Evolutionary conservation across 2,888 invertebrate species (phyloP), one percentile per base, ranked within the genome.

Genomic region (Pyrocoelia pectoralis): DNA sequence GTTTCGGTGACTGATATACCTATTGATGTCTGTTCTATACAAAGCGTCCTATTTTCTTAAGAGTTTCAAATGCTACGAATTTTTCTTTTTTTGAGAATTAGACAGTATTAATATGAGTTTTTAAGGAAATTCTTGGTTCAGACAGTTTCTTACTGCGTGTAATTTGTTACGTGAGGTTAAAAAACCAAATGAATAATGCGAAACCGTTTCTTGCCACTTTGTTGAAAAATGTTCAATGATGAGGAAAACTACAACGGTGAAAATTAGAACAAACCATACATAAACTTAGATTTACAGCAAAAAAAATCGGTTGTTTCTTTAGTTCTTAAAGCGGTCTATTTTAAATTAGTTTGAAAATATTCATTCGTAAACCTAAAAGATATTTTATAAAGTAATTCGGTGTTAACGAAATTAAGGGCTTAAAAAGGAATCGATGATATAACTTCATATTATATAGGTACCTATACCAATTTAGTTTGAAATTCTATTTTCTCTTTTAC

Each of bases 1-100:
- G 76, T 76, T 77, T 72, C 72, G 64, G 76, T 79, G 79, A 80
- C 77, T 79, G 77, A 80, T 80, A 77, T 77, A 80, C 79, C 78
- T 76, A 77, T 78, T 78, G 80, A 79, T 79, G 79, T 76, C 78
- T 77, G 74, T 72, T 76, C 76, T 73, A 75, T 76, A 74, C 76
- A 75, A 74, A 76, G 73, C 73, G 74, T 75, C 74, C 76, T 72
- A 76, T 77, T 77, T 78, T 75, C 76, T 75, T 70, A 68, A 68
- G 66, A 66, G 65, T 69, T 65, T 65, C 65, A 68, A 71, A 70
- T 69, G 68, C 67, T 67, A 66, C 61, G 66, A 66, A 70, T 71
- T 71, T 70, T 70, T 70, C 70, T 67, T 67, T 67, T 43, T 68
- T 66, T 68, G 61, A 62, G 66, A 60, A 66, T 66, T 66, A 66